These are phyloP conservation scores for Allophyes oxyacanthae DNA, from an alignment of 2,888 invertebrate species.

Conservation along the genomic window DNA sequence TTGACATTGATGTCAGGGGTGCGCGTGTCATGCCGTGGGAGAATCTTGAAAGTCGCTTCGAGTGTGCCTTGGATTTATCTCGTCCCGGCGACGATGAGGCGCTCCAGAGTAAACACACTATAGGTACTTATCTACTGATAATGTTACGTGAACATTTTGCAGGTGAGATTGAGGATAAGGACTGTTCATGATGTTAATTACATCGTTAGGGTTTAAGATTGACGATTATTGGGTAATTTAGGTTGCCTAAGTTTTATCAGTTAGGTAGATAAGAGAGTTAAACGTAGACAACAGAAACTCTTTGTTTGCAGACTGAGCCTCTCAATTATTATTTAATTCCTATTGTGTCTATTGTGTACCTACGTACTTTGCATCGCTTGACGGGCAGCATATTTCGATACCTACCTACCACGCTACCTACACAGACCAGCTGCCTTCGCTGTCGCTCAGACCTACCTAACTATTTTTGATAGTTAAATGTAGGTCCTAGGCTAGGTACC, in stretches of 20 bases:
- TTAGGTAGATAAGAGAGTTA: too few species aligned
- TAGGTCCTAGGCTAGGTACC: too few species aligned
- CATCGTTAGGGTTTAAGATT: not conserved
- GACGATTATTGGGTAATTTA: not conserved
- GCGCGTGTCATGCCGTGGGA: slow-evolving; percentile 55
- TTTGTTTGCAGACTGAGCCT: too few species aligned
- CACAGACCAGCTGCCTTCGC: too few species aligned
- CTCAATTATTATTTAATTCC: too few species aligned
- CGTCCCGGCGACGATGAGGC: slow-evolving; percentile 57
- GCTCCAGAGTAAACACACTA: slow-evolving; percentile 62
- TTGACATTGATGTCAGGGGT: slow-evolving; percentile 60
- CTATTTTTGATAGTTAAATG: too few species aligned
- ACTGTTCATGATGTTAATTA: not conserved
- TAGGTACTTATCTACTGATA: slow-evolving; percentile 28
- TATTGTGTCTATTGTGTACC: too few species aligned
- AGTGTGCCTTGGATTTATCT: slow-evolving; percentile 54
- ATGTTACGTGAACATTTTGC: slow-evolving; percentile 39
- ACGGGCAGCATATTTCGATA: too few species aligned
- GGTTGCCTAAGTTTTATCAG: not conserved
- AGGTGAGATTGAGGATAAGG: slow-evolving; percentile 15
- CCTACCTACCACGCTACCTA: too few species aligned
- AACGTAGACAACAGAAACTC: too few species aligned
- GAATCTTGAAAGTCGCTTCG: slow-evolving; percentile 25
- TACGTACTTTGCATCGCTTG: too few species aligned
- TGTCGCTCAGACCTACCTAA: too few species aligned